Base-by-base conservation (phyloP, 1,140 invertebrate species). In the Dendroctonus valens region DNA sequence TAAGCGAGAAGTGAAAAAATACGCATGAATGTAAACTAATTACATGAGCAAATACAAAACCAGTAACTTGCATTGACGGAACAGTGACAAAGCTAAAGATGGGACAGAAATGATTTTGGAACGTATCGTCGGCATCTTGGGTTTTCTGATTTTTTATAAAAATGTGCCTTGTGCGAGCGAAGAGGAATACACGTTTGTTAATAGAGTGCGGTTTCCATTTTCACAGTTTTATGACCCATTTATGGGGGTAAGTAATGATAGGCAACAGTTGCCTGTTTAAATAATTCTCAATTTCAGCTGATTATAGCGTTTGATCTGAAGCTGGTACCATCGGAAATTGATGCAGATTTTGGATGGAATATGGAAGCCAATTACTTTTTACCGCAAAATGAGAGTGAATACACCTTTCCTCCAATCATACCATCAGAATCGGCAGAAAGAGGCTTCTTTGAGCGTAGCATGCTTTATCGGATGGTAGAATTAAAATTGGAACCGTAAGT, bases 281-380 rank as follows among this genome's bases (percentile, higher is more conserved):
- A 12, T 59, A 9, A 41, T 41, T 11, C 26, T 26, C 26, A 40
- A 44, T 59, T 70, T 59, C 59, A 77, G 85, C 66, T 88, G 54
- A 86, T 90, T 74, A 70, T 91, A 11, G 89, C 89, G 0, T 80
- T 91, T 48, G 87, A 89, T 0, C 81, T 91, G 40, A 89, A 89
- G 0, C 73, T 91, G 40, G 87, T 88, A 70, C 80, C 89, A 54
- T 87, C 88, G 0, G 82, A 84, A 70, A 85, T 83, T 68, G 86
- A 89, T 69, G 84, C 91, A 7, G 89, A 89, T 66, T 80, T 91
- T 42, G 89, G 89, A 0, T 90, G 89, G 71, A 91, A 91, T 75
- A 87, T 91, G 73, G 90, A 91, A 76, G 86, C 86, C 0, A 90
- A 87, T 76, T 91, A 91, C 78, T 78, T 71, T 3, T 49, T 77